These are phyloP conservation scores for Zonitis immaculata DNA, from an alignment of 2,888 invertebrate species.

Conservation along the genomic window DNA sequence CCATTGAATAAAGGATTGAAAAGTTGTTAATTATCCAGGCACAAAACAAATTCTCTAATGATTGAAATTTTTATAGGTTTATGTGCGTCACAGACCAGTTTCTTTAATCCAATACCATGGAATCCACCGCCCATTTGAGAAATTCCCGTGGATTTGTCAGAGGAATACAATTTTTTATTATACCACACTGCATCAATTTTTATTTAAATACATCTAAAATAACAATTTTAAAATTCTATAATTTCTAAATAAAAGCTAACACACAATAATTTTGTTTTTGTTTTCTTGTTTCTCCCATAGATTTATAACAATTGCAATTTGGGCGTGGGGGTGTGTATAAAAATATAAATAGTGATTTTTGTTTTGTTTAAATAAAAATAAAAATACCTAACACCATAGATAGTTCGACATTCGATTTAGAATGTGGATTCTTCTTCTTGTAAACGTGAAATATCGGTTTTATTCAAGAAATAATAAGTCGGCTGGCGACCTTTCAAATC, in stretches of 20 bases:
- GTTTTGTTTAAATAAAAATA: too few species aligned
- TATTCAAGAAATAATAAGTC: conserved; percentile 89
- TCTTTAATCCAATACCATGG: conserved; percentile 64
- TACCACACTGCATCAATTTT: too few species aligned
- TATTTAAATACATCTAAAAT: too few species aligned
- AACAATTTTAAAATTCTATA: too few species aligned
- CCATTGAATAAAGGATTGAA: conserved; percentile 59
- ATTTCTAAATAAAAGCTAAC: neutral
- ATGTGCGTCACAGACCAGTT: conserved; percentile 61
- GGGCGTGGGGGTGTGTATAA: conserved; percentile 11
- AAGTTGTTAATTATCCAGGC: conserved; percentile 46
- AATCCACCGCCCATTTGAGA: conserved; percentile 25
- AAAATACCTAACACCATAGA: neutral
- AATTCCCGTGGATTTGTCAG: too few species aligned
- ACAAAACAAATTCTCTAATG: neutral
- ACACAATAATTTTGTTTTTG: conserved; percentile 7
- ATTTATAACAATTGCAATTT: conserved; percentile 2
- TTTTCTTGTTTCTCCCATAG: too few species aligned
- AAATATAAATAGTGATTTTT: conserved; percentile 16
- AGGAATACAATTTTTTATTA: too few species aligned
- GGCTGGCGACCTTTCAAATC: conserved; percentile 87
- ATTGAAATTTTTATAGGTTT: conserved; percentile 51
- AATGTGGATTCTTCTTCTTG: conserved; percentile 78
- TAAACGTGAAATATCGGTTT: conserved; percentile 77
- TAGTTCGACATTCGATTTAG: too few species aligned